Evolutionary conservation across 2,797 vertebrate genomes (phyloP), one percentile per base, ranked within the genome.

Genomic region (Bufotes viridis): DNA sequence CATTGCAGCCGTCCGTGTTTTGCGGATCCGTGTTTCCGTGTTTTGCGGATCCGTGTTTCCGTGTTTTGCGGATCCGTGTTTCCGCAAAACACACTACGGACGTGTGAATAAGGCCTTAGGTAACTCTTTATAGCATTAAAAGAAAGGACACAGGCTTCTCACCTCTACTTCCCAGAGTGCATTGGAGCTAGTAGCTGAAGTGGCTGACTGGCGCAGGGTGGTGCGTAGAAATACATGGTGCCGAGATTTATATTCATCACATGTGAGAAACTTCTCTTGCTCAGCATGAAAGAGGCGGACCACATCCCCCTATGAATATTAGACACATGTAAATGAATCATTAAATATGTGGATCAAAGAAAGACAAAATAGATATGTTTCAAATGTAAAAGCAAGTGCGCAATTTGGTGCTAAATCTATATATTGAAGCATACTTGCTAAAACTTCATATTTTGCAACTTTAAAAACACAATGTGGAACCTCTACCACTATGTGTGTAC

Each of bases 81-180:
- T n/a, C n/a, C n/a, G n/a, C n/a, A n/a, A n/a, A n/a, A n/a, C n/a
- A n/a, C n/a, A n/a, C n/a, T n/a, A n/a, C n/a, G n/a, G n/a, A n/a
- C n/a, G n/a, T n/a, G n/a, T n/a, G n/a, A n/a, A n/a, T n/a, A n/a
- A 7, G 12, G 8, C 53, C 53, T 12, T 12, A 7, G 7, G 20
- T 8, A 22, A 63, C 2, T 1, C 61, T 8, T 63, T 63, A 7
- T 22, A 63, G 22, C 7, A 0, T 63, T 60, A 7, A 60, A 60
- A 60, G 17, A 67, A 70, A 34, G 17, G 24, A 15, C 69, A 34
- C 18, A 42, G 1, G 29, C 69, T 49, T 84, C 88, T 91, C 93
- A 98, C 97, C 97, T 99, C 98, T 69, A 99, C 96, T 92, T 99
- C 98, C 98, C 98, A 99, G 82, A 99, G 95, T 13, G 98, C 98